Evolutionary conservation across 92 coral and sea anemone genomes (phyloP).

Genomic region (Epizoanthus scotinus): DNA sequence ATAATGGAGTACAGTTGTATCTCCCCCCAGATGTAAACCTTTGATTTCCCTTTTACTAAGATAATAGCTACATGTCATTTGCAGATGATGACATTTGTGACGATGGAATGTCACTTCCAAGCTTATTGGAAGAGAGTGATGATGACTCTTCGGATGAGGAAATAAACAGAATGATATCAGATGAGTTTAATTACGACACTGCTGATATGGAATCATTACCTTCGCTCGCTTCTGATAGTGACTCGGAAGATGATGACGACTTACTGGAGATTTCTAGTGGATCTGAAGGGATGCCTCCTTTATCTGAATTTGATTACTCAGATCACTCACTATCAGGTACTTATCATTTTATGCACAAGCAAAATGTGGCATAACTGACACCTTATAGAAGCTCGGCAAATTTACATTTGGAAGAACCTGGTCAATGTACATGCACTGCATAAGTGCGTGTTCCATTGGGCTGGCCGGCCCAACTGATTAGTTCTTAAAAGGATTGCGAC

Average conservation of each 20-base stretch:
- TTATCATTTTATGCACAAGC: too few relatives aligned
- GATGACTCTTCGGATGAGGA: not conserved
- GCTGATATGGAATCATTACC: not conserved
- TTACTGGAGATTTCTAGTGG: not conserved
- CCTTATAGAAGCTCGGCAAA: too few relatives aligned
- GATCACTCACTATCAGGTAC: conserved; percentile 16
- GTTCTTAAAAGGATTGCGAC: too few relatives aligned
- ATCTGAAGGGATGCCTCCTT: conserved; percentile 16
- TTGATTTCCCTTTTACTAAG: not conserved
- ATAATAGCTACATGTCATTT: not conserved
- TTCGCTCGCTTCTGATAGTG: conserved; percentile 20
- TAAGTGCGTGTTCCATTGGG: too few relatives aligned
- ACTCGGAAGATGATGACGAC: conserved; percentile 18
- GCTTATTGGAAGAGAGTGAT: conserved; percentile 9
- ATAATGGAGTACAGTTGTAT: too few relatives aligned
- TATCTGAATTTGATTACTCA: conserved; percentile 7
- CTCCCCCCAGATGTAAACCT: too few relatives aligned
- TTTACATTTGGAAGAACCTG: too few relatives aligned
- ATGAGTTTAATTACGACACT: not conserved
- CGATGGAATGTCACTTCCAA: conserved; percentile 13
- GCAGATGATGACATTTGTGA: not conserved
- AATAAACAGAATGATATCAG: not conserved
- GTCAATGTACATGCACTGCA: too few relatives aligned
- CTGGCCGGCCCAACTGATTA: too few relatives aligned
- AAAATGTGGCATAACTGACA: too few relatives aligned